These are phyloP conservation scores for Melangyna quadrimaculata DNA, from an alignment of 2,888 invertebrate genomes.

Conservation along the genomic window DNA sequence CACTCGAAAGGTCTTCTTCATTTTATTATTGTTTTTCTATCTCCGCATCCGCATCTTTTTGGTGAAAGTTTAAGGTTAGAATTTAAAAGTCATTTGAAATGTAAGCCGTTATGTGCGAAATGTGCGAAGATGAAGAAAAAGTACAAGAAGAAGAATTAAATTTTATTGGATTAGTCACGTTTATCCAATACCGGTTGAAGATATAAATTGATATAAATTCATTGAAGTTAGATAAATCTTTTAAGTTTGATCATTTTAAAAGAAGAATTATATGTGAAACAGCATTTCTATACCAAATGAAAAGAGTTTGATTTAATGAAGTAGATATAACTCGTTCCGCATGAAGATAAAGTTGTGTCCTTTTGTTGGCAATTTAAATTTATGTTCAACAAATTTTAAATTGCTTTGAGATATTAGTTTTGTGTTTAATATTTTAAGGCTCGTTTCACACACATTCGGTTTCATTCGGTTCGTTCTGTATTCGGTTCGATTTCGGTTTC, in stretches of 20 bases:
- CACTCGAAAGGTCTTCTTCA: neutral
- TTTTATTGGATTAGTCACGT: constrained; percentile 44
- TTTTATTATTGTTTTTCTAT: constrained; percentile 1
- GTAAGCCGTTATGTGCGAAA: constrained; percentile 33
- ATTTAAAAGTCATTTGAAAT: constrained; percentile 47
- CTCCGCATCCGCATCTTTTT: neutral
- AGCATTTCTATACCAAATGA: neutral
- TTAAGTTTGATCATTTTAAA: constrained; percentile 50
- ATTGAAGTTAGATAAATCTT: constrained; percentile 26
- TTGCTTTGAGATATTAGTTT: neutral
- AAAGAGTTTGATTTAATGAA: neutral
- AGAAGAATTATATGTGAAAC: neutral
- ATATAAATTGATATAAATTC: constrained; percentile 35
- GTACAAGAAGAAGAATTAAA: constrained; percentile 17
- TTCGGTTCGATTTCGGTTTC: too few species aligned
- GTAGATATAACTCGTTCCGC: neutral
- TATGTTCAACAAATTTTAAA: neutral
- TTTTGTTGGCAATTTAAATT: neutral
- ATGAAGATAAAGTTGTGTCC: neutral
- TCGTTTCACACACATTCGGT: too few species aligned
- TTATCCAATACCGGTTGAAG: constrained; percentile 48
- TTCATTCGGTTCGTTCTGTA: too few species aligned
- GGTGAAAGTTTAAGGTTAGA: constrained; percentile 28
- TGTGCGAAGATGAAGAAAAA: neutral
- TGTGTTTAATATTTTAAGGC: too few species aligned